Evolutionary conservation across 2,113 vertebrate genomes (phyloP).

Genomic region (Heterotis niloticus): DNA sequence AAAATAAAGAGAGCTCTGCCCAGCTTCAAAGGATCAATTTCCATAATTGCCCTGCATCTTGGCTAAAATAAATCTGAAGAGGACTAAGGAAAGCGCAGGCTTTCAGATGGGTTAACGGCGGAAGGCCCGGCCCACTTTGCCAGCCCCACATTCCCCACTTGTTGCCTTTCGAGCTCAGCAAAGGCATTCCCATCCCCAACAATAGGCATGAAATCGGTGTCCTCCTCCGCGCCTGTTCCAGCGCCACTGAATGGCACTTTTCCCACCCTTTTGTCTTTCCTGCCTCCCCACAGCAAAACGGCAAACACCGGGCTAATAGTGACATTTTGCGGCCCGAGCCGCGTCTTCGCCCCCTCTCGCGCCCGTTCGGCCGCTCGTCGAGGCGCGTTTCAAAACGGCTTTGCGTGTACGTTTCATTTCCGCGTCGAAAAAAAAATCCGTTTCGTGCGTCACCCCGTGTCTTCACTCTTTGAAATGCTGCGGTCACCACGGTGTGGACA

Average conservation of each 20-base stretch:
- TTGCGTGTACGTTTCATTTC: background rate
- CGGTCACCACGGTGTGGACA: too few relatives aligned
- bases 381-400: background rate
- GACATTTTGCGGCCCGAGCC: background rate
- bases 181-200: slow-evolving; percentile 62
- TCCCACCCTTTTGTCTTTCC: slow-evolving; percentile 55
- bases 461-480: background rate
- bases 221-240: slow-evolving; percentile 47
- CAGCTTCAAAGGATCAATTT: slow-evolving; percentile 73
- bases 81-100: slow-evolving; percentile 67
- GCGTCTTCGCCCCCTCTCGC: background rate
- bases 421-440: background rate
- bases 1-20: slow-evolving; percentile 65
- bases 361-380: background rate
- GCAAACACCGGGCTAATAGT: background rate
- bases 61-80: slow-evolving; percentile 74
- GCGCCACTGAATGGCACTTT: slow-evolving; percentile 54
- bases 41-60: slow-evolving; percentile 83
- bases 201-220: slow-evolving; percentile 66
- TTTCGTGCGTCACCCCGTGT: background rate
- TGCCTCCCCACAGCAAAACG: slow-evolving; percentile 31
- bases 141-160: slow-evolving; percentile 57
- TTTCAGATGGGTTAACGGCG: slow-evolving; percentile 71
- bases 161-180: slow-evolving; percentile 62
- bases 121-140: slow-evolving; percentile 60